Evolutionary conservation across 1,140 invertebrate species (phyloP).

Genomic region (Wasmannia auropunctata): DNA sequence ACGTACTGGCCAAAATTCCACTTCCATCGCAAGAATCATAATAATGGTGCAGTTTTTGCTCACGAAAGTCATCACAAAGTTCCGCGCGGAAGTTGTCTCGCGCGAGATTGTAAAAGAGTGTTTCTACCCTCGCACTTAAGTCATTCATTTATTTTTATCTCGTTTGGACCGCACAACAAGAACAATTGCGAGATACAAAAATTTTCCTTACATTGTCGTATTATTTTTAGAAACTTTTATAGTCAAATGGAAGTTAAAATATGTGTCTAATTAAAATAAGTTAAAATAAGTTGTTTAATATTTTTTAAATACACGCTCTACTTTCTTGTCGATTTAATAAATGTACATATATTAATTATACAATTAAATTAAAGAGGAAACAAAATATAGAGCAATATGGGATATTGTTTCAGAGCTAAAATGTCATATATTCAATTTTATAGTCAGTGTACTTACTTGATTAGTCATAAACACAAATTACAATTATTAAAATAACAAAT

Average conservation of each 20-base stretch:
- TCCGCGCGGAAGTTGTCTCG: background rate
- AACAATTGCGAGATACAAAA: background rate
- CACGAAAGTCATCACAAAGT: background rate
- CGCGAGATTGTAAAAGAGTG: conserved; percentile 14
- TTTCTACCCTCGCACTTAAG: conserved; percentile 6
- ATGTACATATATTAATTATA: too few relatives aligned
- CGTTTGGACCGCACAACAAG: background rate
- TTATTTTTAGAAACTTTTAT: background rate
- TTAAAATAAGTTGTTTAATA: too few relatives aligned
- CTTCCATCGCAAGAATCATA: background rate
- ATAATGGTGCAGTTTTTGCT: background rate
- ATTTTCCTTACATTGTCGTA: background rate
- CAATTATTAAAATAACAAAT: too few relatives aligned
- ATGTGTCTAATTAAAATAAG: too few relatives aligned
- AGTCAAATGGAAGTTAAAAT: background rate
- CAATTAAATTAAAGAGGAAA: background rate
- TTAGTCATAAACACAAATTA: background rate
- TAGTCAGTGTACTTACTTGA: background rate
- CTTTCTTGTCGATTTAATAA: background rate
- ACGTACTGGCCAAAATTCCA: background rate
- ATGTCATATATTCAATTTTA: background rate
- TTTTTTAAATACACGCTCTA: background rate
- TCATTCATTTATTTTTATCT: conserved; percentile 37
- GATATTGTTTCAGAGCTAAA: background rate
- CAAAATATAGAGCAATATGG: background rate